Evolutionary conservation across 2,113 vertebrate species (phyloP).

Genomic region (Erythrocercus mccallii): DNA sequence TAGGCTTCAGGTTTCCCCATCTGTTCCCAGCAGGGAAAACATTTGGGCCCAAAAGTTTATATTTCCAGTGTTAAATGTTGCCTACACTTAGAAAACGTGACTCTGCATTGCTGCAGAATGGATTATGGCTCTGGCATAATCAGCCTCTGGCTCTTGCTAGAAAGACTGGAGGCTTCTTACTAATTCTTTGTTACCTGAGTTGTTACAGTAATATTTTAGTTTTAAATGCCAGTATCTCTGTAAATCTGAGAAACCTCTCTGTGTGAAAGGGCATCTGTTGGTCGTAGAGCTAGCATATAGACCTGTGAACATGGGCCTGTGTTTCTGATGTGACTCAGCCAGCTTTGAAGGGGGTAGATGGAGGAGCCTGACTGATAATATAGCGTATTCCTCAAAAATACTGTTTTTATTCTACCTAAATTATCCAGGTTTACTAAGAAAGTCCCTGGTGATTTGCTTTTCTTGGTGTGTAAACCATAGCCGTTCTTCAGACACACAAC

Average conservation of each 20-base stretch:
- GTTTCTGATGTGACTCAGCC: neutral
- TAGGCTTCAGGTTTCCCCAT: neutral
- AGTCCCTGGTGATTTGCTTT: neutral
- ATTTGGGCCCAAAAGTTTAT: neutral
- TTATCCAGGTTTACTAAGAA: neutral
- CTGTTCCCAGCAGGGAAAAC: neutral
- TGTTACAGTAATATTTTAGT: neutral
- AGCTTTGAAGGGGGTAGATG: neutral
- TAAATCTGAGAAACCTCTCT: neutral
- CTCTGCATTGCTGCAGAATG: neutral
- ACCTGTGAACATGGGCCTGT: neutral
- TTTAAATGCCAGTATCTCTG: neutral
- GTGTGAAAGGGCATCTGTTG: neutral
- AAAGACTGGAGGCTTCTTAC: neutral
- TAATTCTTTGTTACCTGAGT: neutral
- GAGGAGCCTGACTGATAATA: neutral
- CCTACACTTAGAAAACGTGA: neutral
- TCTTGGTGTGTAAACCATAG: neutral
- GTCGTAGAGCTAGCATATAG: neutral
- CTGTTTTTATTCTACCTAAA: neutral
- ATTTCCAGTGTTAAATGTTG: neutral
- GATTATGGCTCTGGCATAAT: neutral
- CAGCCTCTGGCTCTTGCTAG: neutral
- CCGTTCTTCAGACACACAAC: neutral
- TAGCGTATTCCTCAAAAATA: neutral